Conservation (phyloP, 1,140 invertebrate species). For the Patella vulgata region DNA sequence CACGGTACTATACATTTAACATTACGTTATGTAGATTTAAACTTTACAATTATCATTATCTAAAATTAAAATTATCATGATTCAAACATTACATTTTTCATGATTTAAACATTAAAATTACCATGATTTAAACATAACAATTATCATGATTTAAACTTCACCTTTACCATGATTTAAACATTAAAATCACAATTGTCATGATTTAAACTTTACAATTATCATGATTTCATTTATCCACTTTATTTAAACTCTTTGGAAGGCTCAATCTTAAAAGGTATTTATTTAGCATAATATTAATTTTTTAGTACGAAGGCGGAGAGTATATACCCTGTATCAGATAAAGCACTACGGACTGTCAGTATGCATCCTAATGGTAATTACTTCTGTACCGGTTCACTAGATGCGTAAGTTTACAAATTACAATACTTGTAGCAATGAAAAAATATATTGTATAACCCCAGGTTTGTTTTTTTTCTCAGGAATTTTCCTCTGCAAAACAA, state of each 20-base stretch:
- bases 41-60: not conserved
- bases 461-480: no score
- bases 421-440: not conserved
- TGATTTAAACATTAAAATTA: no score
- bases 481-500: no score
- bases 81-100: not conserved
- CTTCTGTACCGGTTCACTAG: constrained; percentile 44
- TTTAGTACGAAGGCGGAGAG: constrained; percentile 37
- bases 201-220: no score
- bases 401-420: constrained; percentile 37
- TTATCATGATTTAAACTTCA: no score
- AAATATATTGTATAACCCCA: not conserved
- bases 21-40: not conserved
- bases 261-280: no score
- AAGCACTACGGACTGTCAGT: constrained; percentile 47
- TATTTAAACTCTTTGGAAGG: no score
- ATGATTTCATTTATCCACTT: no score
- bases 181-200: no score
- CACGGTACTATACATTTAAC: constrained; percentile 36
- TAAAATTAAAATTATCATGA: not conserved
- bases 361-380: constrained; percentile 49
- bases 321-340: constrained; percentile 34
- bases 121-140: no score
- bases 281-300: no score
- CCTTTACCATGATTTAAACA: no score